Conservation (phyloP, 2,888 invertebrate species). For the Ariolimax columbianus region DNA sequence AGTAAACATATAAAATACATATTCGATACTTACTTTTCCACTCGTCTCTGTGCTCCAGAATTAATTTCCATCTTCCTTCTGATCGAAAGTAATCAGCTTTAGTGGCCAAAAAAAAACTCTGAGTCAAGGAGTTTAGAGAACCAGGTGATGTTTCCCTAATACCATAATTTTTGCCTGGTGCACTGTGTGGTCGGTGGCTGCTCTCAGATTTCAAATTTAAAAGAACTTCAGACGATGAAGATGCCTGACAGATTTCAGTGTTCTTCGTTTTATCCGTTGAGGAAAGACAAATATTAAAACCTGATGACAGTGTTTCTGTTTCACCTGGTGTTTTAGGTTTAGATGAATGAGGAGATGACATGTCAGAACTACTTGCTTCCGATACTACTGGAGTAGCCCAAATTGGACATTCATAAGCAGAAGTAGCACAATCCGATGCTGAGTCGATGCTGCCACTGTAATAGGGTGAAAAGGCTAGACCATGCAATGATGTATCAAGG, state of each 20-base stretch:
- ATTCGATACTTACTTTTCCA: conserved; percentile 69
- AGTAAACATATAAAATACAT: background rate
- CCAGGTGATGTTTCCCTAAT: conserved; percentile 59
- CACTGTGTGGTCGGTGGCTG: conserved; percentile 57
- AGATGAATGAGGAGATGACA: background rate
- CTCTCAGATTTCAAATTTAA: background rate
- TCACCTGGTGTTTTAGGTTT: background rate
- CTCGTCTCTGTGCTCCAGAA: conserved; percentile 64
- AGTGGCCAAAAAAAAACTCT: conserved; percentile 71
- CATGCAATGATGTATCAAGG: conserved; percentile 37
- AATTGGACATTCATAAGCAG: background rate
- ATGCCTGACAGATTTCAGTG: conserved; percentile 22
- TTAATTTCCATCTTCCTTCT: conserved; percentile 68
- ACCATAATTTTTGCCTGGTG: conserved; percentile 48
- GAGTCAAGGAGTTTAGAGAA: conserved; percentile 66
- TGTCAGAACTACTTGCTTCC: background rate
- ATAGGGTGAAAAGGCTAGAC: conserved; percentile 1
- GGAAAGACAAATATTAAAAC: background rate
- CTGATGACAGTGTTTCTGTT: background rate
- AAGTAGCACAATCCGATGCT: background rate
- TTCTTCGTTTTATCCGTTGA: background rate
- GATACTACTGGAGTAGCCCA: conserved; percentile 1
- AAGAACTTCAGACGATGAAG: conserved; percentile 27
- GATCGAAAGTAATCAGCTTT: conserved; percentile 72
- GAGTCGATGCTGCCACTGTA: conserved; percentile 23